These are phyloP conservation scores for Argyrosomus regius DNA, from an alignment of 2,797 vertebrate genomes.

Conservation along the genomic window DNA sequence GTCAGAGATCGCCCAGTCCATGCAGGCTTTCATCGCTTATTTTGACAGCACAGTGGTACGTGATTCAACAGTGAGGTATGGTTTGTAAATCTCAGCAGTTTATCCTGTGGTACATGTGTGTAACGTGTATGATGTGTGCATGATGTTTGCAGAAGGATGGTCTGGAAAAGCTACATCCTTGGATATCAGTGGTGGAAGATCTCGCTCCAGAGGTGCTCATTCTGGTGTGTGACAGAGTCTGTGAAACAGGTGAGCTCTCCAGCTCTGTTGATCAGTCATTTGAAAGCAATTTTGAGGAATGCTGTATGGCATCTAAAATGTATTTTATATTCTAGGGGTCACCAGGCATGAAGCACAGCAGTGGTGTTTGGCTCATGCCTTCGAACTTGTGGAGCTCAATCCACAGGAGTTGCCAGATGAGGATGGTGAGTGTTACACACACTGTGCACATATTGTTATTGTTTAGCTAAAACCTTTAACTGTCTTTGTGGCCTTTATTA, in stretches of 20 bases:
- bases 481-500: constrained; percentile 60
- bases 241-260: constrained; percentile 88
- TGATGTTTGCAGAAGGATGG: constrained; percentile 88
- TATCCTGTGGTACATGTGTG: background rate
- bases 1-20: constrained; percentile 89
- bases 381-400: constrained; percentile 95
- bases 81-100: background rate
- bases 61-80: background rate
- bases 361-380: constrained; percentile 96
- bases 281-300: background rate
- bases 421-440: constrained; percentile 88
- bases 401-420: constrained; percentile 96
- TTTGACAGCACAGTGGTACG: constrained; percentile 93
- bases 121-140: background rate
- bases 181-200: constrained; percentile 93
- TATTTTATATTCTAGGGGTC: constrained; percentile 84
- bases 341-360: constrained; percentile 94
- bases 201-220: constrained; percentile 96
- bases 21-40: constrained; percentile 95
- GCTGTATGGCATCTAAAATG: background rate
- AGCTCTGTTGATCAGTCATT: background rate
- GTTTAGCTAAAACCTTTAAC: no score
- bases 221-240: constrained; percentile 94
- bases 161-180: constrained; percentile 89
- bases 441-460: background rate